Evolutionary conservation across 2,113 vertebrate genomes (phyloP).

Genomic region (Spermophilus dauricus): DNA sequence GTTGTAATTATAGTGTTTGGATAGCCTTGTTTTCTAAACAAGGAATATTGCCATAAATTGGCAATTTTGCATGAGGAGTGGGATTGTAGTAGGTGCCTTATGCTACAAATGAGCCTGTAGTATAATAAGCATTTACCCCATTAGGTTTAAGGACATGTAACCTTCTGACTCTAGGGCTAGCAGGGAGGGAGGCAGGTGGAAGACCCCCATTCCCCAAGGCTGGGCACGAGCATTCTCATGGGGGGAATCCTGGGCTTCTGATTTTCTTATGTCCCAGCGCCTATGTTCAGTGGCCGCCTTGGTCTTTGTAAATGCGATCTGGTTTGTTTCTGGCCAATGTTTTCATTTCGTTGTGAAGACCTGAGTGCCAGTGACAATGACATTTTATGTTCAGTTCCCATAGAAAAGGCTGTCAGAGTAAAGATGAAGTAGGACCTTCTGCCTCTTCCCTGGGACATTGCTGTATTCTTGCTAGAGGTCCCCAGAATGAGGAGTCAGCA

Average conservation of each 20-base stretch:
- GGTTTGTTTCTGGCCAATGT: background rate
- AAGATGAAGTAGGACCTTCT: no score
- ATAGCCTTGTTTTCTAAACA: constrained; percentile 93
- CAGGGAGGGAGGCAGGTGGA: rapidly evolving
- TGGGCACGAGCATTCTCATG: rapidly evolving
- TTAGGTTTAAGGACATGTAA: constrained; percentile 72
- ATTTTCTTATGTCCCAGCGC: rapidly evolving
- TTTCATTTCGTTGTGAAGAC: background rate
- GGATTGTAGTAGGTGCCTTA: constrained; percentile 87
- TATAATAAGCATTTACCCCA: constrained; percentile 87
- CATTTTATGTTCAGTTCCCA: background rate
- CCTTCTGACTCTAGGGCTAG: constrained; percentile 36
- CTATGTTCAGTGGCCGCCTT: background rate
- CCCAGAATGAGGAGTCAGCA: rapidly evolving
- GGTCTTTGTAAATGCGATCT: background rate
- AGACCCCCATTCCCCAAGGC: rapidly evolving
- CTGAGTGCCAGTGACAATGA: rapidly evolving
- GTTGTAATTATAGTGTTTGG: constrained; percentile 92
- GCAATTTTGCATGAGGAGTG: constrained; percentile 89
- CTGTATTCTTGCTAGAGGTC: no score
- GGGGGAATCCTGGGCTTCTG: background rate
- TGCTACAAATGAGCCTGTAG: constrained; percentile 86
- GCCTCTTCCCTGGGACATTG: rapidly evolving
- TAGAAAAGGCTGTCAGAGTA: rapidly evolving
- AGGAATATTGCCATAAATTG: constrained; percentile 91